phyloP scores from a whole-genome alignment of 2,797 vertebrate genomes.

The Heliangelus exortis region DNA sequence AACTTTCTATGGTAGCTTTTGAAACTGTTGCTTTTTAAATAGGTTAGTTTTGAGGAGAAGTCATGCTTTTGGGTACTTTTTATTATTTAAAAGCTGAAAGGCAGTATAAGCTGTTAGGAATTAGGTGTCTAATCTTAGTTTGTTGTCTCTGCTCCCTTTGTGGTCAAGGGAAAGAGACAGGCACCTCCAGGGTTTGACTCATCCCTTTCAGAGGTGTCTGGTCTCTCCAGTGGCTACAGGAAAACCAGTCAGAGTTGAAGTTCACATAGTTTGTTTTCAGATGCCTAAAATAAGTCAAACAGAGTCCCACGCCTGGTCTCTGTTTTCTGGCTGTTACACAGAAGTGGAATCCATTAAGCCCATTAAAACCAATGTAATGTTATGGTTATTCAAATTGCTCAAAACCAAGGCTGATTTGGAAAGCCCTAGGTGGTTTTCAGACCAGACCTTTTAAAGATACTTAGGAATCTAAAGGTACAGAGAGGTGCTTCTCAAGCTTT shows the following conservation, averaged over 20 bases:
- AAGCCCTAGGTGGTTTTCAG: neutral
- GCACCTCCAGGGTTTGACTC: neutral
- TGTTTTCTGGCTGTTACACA: neutral
- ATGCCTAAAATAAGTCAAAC: neutral
- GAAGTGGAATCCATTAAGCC: neutral
- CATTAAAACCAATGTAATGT: neutral
- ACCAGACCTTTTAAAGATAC: neutral
- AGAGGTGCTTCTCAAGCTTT: neutral
- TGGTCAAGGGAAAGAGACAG: neutral
- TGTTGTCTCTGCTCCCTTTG: neutral
- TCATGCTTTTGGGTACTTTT: neutral
- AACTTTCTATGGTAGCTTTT: neutral
- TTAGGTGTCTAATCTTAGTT: neutral
- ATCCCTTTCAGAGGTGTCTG: neutral
- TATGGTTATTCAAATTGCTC: neutral
- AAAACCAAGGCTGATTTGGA: neutral
- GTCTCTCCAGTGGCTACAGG: neutral
- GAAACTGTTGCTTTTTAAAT: neutral
- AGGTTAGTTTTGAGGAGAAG: neutral
- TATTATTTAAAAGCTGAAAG: neutral
- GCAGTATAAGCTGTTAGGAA: neutral
- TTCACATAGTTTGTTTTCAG: neutral
- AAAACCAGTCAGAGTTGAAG: neutral
- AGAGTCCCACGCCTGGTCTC: neutral
- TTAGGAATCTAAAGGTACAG: neutral